A percentile compares a stretch with the other conserved stretches of the same genome.
phyloP scores from a whole-genome alignment of 2,113 vertebrate species.

The Neotoma lepida region DNA sequence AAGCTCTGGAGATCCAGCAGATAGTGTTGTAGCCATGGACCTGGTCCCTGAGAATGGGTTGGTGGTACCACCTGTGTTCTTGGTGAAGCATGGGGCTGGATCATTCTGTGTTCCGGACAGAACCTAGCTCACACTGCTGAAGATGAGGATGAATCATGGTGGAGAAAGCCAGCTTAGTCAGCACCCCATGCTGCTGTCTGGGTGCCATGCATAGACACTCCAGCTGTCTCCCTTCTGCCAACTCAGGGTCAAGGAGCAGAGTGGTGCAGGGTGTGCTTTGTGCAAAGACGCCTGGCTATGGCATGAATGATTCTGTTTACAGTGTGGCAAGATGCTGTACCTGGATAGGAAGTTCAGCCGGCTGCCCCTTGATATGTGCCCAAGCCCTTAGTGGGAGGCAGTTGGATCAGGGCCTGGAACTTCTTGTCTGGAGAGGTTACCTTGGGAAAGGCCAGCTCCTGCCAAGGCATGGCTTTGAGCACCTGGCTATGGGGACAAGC shows the following conservation, averaged over 20 bases:
- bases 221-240: background rate
- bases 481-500: background rate
- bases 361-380: fast-evolving
- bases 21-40: background rate
- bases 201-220: background rate
- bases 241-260: background rate
- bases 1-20: background rate
- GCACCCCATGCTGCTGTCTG: conserved; percentile 28
- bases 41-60: background rate
- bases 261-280: background rate
- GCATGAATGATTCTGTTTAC: background rate
- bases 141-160: conserved; percentile 37
- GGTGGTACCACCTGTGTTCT: conserved; percentile 37
- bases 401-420: background rate
- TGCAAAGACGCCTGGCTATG: conserved; percentile 29
- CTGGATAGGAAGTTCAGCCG: conserved; percentile 13
- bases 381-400: background rate
- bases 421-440: background rate
- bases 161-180: background rate
- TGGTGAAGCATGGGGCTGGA: background rate
- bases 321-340: background rate
- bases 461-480: background rate
- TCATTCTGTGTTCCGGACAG: background rate
- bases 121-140: background rate
- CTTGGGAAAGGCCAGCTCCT: conserved; percentile 50